These are phyloP conservation scores for Corynorhinus townsendii DNA, from an alignment of 2,113 vertebrate genomes.

Conservation along the genomic window DNA sequence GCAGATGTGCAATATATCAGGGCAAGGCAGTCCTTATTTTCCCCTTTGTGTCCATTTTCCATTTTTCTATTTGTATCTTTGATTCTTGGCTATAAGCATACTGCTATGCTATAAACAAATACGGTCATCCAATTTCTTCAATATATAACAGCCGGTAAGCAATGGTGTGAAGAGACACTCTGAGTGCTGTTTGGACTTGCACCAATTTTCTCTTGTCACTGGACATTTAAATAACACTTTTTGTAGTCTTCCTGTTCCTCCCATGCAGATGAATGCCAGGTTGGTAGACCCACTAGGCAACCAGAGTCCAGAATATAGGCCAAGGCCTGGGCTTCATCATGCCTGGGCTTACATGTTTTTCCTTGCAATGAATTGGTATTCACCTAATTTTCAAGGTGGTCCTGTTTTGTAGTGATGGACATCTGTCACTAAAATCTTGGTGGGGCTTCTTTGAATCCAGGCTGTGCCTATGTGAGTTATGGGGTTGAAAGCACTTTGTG, in stretches of 20 bases:
- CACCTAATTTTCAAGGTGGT: conserved; percentile 12
- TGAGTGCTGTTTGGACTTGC: not conserved
- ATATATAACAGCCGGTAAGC: not conserved
- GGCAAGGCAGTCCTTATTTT: not conserved
- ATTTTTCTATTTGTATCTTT: not conserved
- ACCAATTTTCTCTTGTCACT: not conserved
- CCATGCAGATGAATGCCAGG: not conserved
- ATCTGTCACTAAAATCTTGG: conserved; percentile 35
- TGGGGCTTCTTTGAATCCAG: conserved; percentile 49
- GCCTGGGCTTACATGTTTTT: conserved; percentile 25
- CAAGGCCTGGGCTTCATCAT: not conserved
- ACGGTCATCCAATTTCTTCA: not conserved
- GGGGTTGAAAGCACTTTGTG: conserved; percentile 23
- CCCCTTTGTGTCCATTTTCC: not conserved
- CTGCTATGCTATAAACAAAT: not conserved
- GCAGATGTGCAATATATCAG: not conserved
- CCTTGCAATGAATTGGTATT: not conserved
- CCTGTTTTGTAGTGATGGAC: conserved; percentile 17
- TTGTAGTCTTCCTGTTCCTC: not conserved
- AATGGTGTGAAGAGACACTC: not conserved
- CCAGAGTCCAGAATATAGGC: not conserved
- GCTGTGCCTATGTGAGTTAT: conserved; percentile 11
- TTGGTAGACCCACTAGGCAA: not conserved
- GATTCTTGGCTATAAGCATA: not conserved
- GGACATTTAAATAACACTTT: not conserved